phyloP scores from a whole-genome alignment of 2,113 vertebrate species.

The Hippocampus guttulatus region DNA sequence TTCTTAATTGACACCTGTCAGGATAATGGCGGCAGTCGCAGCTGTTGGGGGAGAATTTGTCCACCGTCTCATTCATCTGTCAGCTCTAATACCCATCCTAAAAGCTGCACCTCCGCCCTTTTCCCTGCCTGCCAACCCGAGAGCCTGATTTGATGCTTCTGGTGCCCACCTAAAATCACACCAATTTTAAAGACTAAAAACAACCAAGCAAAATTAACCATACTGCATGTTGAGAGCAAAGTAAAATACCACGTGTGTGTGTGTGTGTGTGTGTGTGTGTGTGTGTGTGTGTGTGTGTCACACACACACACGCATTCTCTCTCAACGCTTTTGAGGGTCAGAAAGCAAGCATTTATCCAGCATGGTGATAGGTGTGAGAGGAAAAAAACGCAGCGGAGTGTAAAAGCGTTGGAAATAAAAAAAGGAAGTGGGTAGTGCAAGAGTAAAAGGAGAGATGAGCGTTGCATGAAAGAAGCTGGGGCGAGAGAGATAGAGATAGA shows the following conservation, averaged over 20 bases:
- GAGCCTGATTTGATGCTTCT: constrained; percentile 18
- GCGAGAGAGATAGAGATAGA: constrained; percentile 18
- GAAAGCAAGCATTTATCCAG: constrained; percentile 35
- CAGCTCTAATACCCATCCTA: constrained; percentile 96
- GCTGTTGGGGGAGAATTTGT: constrained; percentile 90
- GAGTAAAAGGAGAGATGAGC: constrained; percentile 45
- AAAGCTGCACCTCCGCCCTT: constrained; percentile 72
- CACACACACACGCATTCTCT: not conserved
- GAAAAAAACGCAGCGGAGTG: constrained; percentile 34
- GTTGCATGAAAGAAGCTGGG: constrained; percentile 24
- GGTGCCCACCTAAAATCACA: not conserved
- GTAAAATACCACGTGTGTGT: too few relatives aligned
- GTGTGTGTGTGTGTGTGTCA: too few relatives aligned
- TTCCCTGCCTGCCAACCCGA: constrained; percentile 12
- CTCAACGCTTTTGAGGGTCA: constrained; percentile 32
- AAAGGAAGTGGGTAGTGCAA: constrained; percentile 28
- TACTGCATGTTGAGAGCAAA: constrained; percentile 1
- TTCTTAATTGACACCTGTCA: constrained; percentile 99
- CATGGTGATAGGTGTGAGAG: constrained; percentile 27
- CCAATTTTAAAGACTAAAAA: not conserved
- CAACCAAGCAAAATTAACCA: not conserved
- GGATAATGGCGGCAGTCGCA: constrained; percentile 82
- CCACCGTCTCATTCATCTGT: constrained; percentile 96
- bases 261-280: too few relatives aligned
- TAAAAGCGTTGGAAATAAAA: constrained; percentile 30